Evolutionary conservation across 2,797 vertebrate species (phyloP), one percentile per base, ranked within the genome.

Genomic region (Notamacropus eugenii): DNA sequence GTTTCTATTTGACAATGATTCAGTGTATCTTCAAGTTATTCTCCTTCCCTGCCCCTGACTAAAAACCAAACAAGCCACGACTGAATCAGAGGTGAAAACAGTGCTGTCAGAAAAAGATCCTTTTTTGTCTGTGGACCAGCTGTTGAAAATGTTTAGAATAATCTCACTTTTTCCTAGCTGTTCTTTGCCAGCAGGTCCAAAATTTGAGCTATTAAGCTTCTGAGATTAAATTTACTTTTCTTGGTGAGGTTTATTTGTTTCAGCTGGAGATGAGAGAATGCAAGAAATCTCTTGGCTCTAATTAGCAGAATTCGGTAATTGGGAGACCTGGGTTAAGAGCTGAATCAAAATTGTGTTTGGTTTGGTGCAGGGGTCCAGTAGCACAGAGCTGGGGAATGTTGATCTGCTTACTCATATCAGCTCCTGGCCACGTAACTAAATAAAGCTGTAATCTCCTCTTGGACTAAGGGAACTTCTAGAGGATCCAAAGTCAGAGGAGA

Each of bases 201-300:
- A 93, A 93, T 93, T 90, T 90, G 93, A 82, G 82, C 93, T 87
- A 93, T 93, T 93, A 90, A 93, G 55, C 93, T 93, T 93, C 93
- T 46, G 87, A 93, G 93, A 90, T 93, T 93, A 56, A 93, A 93
- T 93, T 93, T 93, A 93, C 93, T 87, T 93, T 90, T 93, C 93
- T 93, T 93, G 58, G 54, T 93, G 82, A 93, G 82, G 93, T 93
- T 93, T 93, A 90, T 93, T 93, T 93, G 82, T 93, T 93, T 93
- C 93, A 93, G 29, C 82, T 93, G 55, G 82, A 82, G 74, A 90
- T 93, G 93, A 28, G 55, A 93, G 82, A 93, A 93, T 93, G 55
- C 55, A 56, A 90, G 82, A 93, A 93, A 93, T 93, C 93, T 93
- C 93, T 93, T 93, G 93, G 93, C 82, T 93, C 93, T 93, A 93